Evolutionary conservation across 1,140 invertebrate species (phyloP), one percentile per base, ranked within the genome.

Genomic region (Lucilia cuprina): DNA sequence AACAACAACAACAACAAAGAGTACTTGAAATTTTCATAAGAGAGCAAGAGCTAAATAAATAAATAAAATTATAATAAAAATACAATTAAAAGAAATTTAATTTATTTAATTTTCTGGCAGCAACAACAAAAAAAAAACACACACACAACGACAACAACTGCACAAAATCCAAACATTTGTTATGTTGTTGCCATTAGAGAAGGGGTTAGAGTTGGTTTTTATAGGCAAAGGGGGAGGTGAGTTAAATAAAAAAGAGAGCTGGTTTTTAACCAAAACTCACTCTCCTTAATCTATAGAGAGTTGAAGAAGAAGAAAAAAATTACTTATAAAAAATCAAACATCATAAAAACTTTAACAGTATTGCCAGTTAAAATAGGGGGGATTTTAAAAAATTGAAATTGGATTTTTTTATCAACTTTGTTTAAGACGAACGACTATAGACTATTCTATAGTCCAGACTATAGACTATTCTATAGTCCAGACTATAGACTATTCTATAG

Each of bases 1-100:
- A n/a, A n/a, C n/a, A 55, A 55, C 41, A 41, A 41, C 41, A 41
- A 8, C 5, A 41, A 8, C 5, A 41, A 41, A 41, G 41, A 41
- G 41, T 41, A 41, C 7, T 41, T 8, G 41, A 8, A 41, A 7
- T 10, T 41, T 14, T 55, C 1, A 5, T 1, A 55, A 55, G 50
- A 55, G 50, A 55, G 50, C 41, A 41, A 41, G 41, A 41, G 41
- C 5, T 41, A 41, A 41, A 41, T 55, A 55, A 55, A 55, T n/a
- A 55, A 41, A 55, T 70, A 70, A 70, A 70, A 70, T 70, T 21
- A 70, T 19, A 21, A 70, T 70, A 10, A 70, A 41, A 21, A 70
- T 70, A 70, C 9, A 70, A 70, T 70, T 70, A 70, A 70, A 70
- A 70, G 65, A 70, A 70, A 70, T 70, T 19, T 70, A 70, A 70